Conservation (phyloP, 2,888 invertebrate species). For the Hemithea aestivaria region DNA sequence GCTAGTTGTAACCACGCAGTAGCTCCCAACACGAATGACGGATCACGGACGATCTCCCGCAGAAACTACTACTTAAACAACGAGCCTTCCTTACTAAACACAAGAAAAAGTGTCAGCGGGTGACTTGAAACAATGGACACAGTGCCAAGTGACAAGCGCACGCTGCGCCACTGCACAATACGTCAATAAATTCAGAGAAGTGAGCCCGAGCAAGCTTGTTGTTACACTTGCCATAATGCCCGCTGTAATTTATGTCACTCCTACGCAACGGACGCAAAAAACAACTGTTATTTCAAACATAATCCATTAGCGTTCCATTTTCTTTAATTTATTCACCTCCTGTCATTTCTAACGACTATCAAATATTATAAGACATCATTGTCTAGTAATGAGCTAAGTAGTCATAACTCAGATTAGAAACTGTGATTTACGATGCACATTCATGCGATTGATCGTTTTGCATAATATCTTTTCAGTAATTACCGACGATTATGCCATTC, state of each 20-base stretch:
- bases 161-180: conserved; percentile 31
- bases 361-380: conserved; percentile 35
- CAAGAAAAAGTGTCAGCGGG: conserved; percentile 40
- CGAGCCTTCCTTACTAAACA: conserved; percentile 20
- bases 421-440: conserved; percentile 41
- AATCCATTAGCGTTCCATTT: conserved; percentile 33
- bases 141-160: conserved; percentile 34
- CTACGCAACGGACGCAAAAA: conserved; percentile 43
- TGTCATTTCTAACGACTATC: conserved; percentile 42
- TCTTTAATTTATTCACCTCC: conserved; percentile 37
- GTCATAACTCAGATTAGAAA: conserved; percentile 44
- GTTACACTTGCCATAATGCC: conserved; percentile 38
- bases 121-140: conserved; percentile 46
- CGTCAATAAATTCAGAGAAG: conserved; percentile 42
- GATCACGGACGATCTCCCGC: conserved; percentile 37
- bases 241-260: conserved; percentile 49
- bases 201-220: conserved; percentile 25
- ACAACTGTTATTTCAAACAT: conserved; percentile 39
- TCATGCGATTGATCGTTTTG: conserved; percentile 37
- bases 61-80: conserved; percentile 48
- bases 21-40: conserved; percentile 57
- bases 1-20: conserved; percentile 54
- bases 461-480: conserved; percentile 50
- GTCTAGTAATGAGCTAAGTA: conserved; percentile 45
- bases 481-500: conserved; percentile 16